Evolutionary conservation across 2,797 vertebrate species (phyloP), one percentile per base, ranked within the genome.

Genomic region (Clarias fuscus): DNA sequence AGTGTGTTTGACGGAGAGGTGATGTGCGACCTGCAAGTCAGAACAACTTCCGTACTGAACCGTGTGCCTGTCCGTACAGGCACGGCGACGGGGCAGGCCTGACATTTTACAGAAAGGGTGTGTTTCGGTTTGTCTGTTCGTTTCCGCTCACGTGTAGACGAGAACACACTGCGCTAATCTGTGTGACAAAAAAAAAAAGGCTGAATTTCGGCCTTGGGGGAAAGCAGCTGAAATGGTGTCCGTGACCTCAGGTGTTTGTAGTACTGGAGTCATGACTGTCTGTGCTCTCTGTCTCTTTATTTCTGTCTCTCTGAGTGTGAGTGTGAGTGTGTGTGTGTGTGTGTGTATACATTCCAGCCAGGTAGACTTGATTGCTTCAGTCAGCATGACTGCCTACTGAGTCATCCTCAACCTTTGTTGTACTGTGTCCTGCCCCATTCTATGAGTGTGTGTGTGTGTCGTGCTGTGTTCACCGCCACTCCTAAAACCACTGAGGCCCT

Each of bases 401-500:
- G 67, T 83, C 86, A 90, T 86, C 61, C 30, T 30, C 58, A 68
- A 86, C 85, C 68, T 86, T 73, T 80, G 73, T 59, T 75, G 37
- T n/a, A 24, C 82, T 73, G 3, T 70, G 79, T 62, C 71, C 72
- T 71, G 27, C 77, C 71, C 65, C 71, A 37, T 48, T 80, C 22
- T 77, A 1, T 76, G 15, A 86, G 53, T 27, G 20, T 83, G 70
- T 48, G 13, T 83, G 14, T 15, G 33, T 82, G 18, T 33, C 24
- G 61, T 61, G 80, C 61, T 8, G 6, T 80, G 62, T 71, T 22
- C 56, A 92, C 90, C 91, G 81, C 84, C 90, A 88, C 89, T 89
- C 86, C 85, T 87, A 85, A 85, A 78, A 89, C 84, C 84, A 82
- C 65, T 64, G 53, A 27, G 40, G 33, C 15, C 2, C 86, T 4